Conservation (phyloP, 1,140 invertebrate species). For the Drosophila repletoides region DNA sequence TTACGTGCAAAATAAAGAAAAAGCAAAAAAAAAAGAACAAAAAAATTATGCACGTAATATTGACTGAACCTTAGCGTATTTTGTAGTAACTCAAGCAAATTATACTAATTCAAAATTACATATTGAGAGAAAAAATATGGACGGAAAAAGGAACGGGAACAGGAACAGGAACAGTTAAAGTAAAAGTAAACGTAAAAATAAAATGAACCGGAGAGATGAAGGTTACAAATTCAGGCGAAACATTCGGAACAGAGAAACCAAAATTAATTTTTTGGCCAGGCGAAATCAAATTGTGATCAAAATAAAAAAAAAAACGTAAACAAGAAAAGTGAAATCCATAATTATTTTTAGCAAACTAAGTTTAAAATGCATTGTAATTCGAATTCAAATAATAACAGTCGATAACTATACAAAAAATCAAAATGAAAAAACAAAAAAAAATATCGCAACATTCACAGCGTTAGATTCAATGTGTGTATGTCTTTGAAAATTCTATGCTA, state of each 20-base stretch:
- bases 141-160: slow-evolving; percentile 28
- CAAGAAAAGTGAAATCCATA: slow-evolving; percentile 42
- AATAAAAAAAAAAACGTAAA: slow-evolving; percentile 50
- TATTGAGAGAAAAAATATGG: slow-evolving; percentile 33
- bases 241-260: slow-evolving; percentile 76
- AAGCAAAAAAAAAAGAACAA: slow-evolving; percentile 9
- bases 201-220: too few relatives aligned
- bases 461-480: slow-evolving; percentile 76
- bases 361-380: slow-evolving; percentile 74
- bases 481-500: slow-evolving; percentile 78
- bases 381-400: slow-evolving; percentile 51
- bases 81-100: slow-evolving; percentile 37
- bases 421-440: slow-evolving; percentile 7
- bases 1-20: slow-evolving; percentile 24
- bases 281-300: slow-evolving; percentile 81
- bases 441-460: slow-evolving; percentile 38
- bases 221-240: slow-evolving; percentile 71
- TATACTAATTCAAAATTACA: slow-evolving; percentile 43
- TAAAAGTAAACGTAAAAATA: not conserved
- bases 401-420: slow-evolving; percentile 29
- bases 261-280: slow-evolving; percentile 71
- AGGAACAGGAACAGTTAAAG: not conserved
- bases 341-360: slow-evolving; percentile 66
- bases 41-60: slow-evolving; percentile 54
- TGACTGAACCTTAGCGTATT: slow-evolving; percentile 75